These are phyloP conservation scores for Elegia similella DNA, from an alignment of 2,888 invertebrate species.

Conservation along the genomic window DNA sequence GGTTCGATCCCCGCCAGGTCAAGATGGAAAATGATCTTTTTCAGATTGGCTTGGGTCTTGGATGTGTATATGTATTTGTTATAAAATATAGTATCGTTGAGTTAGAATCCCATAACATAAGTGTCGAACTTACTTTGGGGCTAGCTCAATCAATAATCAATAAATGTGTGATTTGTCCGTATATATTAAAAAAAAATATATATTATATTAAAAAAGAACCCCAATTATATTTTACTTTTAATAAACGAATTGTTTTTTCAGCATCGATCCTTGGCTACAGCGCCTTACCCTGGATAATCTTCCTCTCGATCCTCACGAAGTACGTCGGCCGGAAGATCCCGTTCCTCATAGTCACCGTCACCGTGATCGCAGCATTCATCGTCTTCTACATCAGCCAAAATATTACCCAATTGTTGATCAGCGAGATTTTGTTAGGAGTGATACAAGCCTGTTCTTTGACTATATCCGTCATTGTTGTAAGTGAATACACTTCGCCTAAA, in stretches of 20 bases:
- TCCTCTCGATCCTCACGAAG: constrained; percentile 32
- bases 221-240: too few species aligned
- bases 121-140: too few species aligned
- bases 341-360: constrained; percentile 31
- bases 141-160: too few species aligned
- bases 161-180: too few species aligned
- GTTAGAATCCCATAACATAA: too few species aligned
- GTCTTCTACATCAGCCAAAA: constrained; percentile 33
- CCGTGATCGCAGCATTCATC: constrained; percentile 26
- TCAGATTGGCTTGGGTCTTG: too few species aligned
- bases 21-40: too few species aligned
- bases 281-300: constrained; percentile 38
- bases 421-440: constrained; percentile 38
- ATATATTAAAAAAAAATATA: too few species aligned
- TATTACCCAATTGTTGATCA: constrained; percentile 34
- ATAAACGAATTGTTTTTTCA: constrained; percentile 25
- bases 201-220: too few species aligned
- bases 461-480: constrained; percentile 30
- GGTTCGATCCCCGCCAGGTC: too few species aligned
- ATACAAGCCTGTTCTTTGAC: constrained; percentile 33
- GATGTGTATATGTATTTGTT: too few species aligned
- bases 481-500: constrained; percentile 37
- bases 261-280: constrained; percentile 39
- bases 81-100: too few species aligned
- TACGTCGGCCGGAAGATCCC: constrained; percentile 37